A percentile compares a stretch with the other conserved stretches of the same genome.
These are phyloP conservation scores for Sphyrna mokarran DNA, from an alignment of 2,113 vertebrate species.

Conservation along the genomic window DNA sequence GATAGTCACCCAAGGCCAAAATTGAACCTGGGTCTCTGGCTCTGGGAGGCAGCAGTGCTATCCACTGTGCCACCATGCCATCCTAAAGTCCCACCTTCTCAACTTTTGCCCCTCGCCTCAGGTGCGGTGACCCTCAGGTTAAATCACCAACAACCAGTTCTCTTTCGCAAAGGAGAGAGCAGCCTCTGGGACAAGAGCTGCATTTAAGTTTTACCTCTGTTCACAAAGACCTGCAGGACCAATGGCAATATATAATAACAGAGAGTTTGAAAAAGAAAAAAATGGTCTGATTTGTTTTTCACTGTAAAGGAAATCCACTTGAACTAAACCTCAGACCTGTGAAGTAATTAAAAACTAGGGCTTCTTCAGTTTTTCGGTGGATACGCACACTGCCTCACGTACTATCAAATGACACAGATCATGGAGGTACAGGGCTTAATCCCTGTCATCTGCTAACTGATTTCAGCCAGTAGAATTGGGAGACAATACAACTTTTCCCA, in stretches of 20 bases:
- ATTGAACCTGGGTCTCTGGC: no score
- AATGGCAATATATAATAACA: neutral
- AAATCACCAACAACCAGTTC: no score
- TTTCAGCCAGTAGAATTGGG: neutral
- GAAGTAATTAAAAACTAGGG: neutral
- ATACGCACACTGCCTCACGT: neutral
- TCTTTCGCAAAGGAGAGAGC: no score
- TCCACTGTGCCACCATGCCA: no score
- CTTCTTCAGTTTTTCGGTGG: neutral
- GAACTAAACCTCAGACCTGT: neutral
- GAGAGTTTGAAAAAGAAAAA: neutral
- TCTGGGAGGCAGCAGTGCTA: no score
- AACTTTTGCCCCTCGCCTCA: no score
- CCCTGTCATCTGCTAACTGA: neutral
- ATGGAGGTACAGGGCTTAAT: neutral
- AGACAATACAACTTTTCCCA: neutral
- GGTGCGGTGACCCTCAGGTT: no score
- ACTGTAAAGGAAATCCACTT: neutral
- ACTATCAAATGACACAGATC: neutral
- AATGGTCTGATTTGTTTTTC: neutral
- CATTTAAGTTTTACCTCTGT: no score
- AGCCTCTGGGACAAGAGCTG: no score
- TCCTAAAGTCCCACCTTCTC: no score
- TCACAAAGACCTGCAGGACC: neutral
- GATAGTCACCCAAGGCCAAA: no score